Evolutionary conservation across 2,888 invertebrate genomes (phyloP).

Genomic region (Lasioglossum vierecki): DNA sequence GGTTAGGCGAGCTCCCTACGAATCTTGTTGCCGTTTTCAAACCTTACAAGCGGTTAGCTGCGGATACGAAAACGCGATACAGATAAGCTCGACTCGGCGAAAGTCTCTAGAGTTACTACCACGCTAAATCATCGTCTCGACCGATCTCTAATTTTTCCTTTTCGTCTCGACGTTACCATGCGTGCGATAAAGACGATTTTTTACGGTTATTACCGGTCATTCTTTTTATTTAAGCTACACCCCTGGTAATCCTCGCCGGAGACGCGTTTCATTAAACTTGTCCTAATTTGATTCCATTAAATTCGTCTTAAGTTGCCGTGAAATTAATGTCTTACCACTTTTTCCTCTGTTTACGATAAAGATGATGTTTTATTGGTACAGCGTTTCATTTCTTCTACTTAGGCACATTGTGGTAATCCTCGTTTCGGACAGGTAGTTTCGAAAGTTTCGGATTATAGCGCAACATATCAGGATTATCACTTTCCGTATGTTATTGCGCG

Average conservation of each 20-base stretch:
- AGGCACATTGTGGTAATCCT: neutral
- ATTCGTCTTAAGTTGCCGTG: neutral
- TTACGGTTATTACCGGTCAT: neutral
- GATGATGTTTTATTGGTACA: neutral
- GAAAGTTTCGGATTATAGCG: neutral
- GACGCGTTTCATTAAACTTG: neutral
- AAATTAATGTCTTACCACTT: neutral
- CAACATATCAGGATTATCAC: neutral
- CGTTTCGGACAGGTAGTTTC: neutral
- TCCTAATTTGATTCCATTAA: neutral
- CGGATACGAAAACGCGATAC: neutral
- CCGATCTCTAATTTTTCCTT: neutral
- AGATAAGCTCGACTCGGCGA: neutral
- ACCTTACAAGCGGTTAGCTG: neutral
- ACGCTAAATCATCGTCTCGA: neutral
- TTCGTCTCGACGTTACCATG: neutral
- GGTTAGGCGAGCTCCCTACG: neutral
- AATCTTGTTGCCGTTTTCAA: conserved; percentile 6
- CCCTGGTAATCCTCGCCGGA: neutral
- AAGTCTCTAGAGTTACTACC: neutral
- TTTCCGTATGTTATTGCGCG: neutral
- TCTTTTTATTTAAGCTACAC: neutral
- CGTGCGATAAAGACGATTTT: neutral
- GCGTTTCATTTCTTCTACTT: neutral
- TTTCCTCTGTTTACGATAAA: neutral